These are phyloP conservation scores for Panopea generosa DNA, from an alignment of 2,888 invertebrate genomes.

Conservation along the genomic window DNA sequence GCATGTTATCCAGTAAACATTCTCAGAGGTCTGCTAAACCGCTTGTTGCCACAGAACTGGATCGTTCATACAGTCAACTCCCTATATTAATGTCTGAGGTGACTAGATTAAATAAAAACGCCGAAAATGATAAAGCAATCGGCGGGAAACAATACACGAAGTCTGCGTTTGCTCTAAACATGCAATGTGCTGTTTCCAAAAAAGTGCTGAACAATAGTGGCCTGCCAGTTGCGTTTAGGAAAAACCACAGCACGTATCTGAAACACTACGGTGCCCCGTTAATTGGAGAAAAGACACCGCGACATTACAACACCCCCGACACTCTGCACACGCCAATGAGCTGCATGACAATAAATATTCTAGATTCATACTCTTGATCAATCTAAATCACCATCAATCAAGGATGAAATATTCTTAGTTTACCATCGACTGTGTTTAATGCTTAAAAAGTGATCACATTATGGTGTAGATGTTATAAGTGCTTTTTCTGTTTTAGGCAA, in stretches of 20 bases:
- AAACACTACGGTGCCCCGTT: slow-evolving; percentile 55
- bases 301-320: slow-evolving; percentile 40
- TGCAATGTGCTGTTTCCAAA: slow-evolving; percentile 56
- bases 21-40: slow-evolving; percentile 47
- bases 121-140: slow-evolving; percentile 26
- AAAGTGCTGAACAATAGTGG: slow-evolving; percentile 47
- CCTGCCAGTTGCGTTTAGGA: slow-evolving; percentile 52
- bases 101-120: slow-evolving; percentile 14
- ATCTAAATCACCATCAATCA: too few relatives aligned
- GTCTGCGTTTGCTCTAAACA: slow-evolving; percentile 45
- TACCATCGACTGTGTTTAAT: too few relatives aligned
- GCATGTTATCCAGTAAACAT: slow-evolving; percentile 26
- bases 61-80: slow-evolving; percentile 57
- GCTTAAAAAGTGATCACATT: too few relatives aligned
- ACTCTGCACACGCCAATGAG: background rate
- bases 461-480: too few relatives aligned
- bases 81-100: slow-evolving; percentile 58
- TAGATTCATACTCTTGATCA: too few relatives aligned
- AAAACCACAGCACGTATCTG: slow-evolving; percentile 50
- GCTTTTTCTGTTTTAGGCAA: too few relatives aligned
- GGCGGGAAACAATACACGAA: slow-evolving; percentile 48
- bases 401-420: too few relatives aligned
- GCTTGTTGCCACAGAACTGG: slow-evolving; percentile 47
- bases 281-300: slow-evolving; percentile 34
- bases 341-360: too few relatives aligned